Conservation (phyloP, 1,140 invertebrate genomes). For the Theocolax elegans region DNA sequence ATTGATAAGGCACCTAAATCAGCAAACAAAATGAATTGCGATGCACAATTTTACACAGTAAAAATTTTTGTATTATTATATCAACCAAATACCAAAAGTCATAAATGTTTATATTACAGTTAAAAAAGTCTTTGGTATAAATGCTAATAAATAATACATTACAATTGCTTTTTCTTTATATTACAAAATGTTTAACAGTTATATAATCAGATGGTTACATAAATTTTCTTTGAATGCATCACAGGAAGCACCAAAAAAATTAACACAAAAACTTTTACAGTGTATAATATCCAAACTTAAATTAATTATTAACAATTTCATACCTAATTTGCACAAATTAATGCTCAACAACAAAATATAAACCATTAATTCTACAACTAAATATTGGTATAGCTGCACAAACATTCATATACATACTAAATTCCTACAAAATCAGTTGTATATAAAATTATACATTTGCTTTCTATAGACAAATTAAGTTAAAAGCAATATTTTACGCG, state of each 20-base stretch:
- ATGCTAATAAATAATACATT: constrained; percentile 12
- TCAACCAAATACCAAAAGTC: background rate
- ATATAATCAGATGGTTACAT: background rate
- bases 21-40: background rate
- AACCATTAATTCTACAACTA: background rate
- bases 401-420: too few species aligned
- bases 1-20: constrained; percentile 14
- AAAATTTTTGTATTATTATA: constrained; percentile 11
- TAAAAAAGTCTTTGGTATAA: constrained; percentile 8
- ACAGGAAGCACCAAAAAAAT: background rate
- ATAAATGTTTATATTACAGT: background rate
- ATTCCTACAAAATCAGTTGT: too few species aligned
- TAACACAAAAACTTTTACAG: constrained; percentile 14
- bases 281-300: background rate
- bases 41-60: constrained; percentile 2
- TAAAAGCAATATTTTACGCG: too few species aligned
- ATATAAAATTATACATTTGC: too few species aligned
- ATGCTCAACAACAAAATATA: background rate
- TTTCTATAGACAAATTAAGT: too few species aligned
- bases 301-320: background rate
- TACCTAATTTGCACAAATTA: background rate
- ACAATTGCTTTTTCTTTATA: too few species aligned
- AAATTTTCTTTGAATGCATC: background rate
- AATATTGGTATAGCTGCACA: background rate
- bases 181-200: background rate